Base-by-base conservation (phyloP, 2,888 invertebrate species). In the Synanthedon vespiformis region DNA sequence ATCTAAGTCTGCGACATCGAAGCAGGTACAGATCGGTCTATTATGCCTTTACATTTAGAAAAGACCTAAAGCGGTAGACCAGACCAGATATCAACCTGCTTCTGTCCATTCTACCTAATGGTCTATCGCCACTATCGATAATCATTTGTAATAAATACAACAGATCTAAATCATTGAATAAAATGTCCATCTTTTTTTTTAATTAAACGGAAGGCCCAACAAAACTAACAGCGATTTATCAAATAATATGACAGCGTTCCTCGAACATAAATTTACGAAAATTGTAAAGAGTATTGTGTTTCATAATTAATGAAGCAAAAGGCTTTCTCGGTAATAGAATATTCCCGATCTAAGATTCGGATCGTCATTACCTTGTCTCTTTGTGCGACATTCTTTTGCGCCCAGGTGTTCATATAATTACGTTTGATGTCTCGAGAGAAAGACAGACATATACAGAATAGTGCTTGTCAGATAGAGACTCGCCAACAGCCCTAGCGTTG, bases 361-460 rank as follows among this genome's bases (percentile, higher is more conserved):
- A 79, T 82, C 80, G 85, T 84, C 86, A 84, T 86, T 87, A 86
- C 82, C 16, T 73, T 77, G 75, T 73, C 79, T 77, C 86, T 83
- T 87, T 87, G 87, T 87, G 87, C 83, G 86, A 87, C 87, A 87
- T 85, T 86, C 86, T 84, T 80, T 77, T 78, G 82, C 80, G 83
- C 80, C 86, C 87, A 87, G 87, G 86, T 86, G 86, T 86, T 84
- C 86, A 75, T 77, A 85, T 86, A 84, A 87, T 86, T 86, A 85
- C 77, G 79, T 79, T 73, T 74, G 72, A 72, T 74, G 68, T 66
- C 62, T 70, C 59, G 63, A 67, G 74, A 85, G 54, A 64, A 67
- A 63, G 84, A 86, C 56, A 58, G 63, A 58, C 54, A 63, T 60
- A 78, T 74, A 54, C 55, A 53, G 55, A 58, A 61, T 56, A 54